These are phyloP conservation scores for Pituophis catenifer DNA, from an alignment of 2,113 vertebrate species.

Conservation along the genomic window DNA sequence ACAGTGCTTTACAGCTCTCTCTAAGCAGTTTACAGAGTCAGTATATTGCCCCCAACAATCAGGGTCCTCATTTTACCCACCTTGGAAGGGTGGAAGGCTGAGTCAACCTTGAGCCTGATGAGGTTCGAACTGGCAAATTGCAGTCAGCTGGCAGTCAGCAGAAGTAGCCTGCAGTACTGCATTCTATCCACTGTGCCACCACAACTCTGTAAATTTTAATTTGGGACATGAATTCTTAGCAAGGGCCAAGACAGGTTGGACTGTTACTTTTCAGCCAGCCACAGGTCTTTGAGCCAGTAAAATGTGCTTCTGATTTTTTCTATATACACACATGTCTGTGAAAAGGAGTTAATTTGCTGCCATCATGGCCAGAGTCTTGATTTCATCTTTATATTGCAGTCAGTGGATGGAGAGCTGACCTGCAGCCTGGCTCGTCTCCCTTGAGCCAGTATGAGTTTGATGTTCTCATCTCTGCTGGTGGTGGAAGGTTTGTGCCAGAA, in stretches of 20 bases:
- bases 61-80: too few relatives aligned
- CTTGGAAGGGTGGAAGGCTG: too few relatives aligned
- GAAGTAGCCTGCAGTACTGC: too few relatives aligned
- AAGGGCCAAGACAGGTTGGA: background rate
- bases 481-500: constrained; percentile 86
- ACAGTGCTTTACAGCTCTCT: too few relatives aligned
- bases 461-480: constrained; percentile 89
- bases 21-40: too few relatives aligned
- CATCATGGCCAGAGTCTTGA: background rate
- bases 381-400: constrained; percentile 45
- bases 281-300: background rate
- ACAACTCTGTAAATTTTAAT: background rate
- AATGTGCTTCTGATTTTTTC: background rate
- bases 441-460: constrained; percentile 81
- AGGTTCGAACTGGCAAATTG: too few relatives aligned
- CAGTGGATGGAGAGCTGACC: constrained; percentile 80
- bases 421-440: constrained; percentile 76
- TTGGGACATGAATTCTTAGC: background rate
- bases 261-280: background rate
- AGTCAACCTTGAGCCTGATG: too few relatives aligned
- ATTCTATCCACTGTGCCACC: too few relatives aligned
- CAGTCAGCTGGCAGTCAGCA: too few relatives aligned
- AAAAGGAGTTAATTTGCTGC: background rate
- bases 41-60: too few relatives aligned
- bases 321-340: background rate